phyloP scores from a whole-genome alignment of 2,888 invertebrate genomes.

The Siphlonurus alternatus region DNA sequence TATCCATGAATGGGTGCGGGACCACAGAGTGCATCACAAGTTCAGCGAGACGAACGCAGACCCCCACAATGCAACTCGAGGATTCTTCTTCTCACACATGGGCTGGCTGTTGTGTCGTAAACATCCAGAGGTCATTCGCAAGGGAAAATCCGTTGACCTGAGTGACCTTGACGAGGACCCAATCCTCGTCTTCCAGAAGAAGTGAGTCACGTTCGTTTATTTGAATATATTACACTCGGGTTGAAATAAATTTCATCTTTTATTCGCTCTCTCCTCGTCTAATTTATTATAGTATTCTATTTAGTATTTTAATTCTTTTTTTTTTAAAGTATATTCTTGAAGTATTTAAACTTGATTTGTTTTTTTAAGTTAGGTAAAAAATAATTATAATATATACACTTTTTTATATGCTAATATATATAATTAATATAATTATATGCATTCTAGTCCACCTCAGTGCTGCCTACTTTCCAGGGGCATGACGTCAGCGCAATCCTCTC shows the following conservation, averaged over 20 bases:
- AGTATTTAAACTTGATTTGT: no score
- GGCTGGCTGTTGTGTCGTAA: no score
- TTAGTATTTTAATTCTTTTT: not conserved
- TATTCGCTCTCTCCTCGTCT: no score
- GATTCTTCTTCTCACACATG: conserved; percentile 36
- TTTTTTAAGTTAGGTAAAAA: no score
- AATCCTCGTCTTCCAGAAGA: conserved; percentile 6
- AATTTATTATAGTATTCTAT: not conserved
- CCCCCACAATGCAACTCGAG: conserved; percentile 26
- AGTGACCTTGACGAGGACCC: conserved; percentile 24
- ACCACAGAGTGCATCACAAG: conserved; percentile 27
- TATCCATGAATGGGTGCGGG: conserved; percentile 26
- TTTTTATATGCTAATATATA: not conserved
- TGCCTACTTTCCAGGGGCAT: no score
- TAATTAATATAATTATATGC: not conserved
- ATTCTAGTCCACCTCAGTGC: not conserved
- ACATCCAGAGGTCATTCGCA: conserved; percentile 20
- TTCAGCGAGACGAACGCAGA: conserved; percentile 28
- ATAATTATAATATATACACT: not conserved
- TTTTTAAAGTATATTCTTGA: no score
- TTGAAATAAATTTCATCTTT: no score
- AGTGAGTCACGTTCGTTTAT: not conserved
- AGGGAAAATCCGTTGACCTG: conserved; percentile 27
- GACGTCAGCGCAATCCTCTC: no score
- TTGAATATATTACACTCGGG: not conserved